A percentile compares a stretch with the other conserved stretches of the same genome.
These are phyloP conservation scores for Jordanella pulchra DNA, from an alignment of 2,797 vertebrate genomes.

Conservation along the genomic window DNA sequence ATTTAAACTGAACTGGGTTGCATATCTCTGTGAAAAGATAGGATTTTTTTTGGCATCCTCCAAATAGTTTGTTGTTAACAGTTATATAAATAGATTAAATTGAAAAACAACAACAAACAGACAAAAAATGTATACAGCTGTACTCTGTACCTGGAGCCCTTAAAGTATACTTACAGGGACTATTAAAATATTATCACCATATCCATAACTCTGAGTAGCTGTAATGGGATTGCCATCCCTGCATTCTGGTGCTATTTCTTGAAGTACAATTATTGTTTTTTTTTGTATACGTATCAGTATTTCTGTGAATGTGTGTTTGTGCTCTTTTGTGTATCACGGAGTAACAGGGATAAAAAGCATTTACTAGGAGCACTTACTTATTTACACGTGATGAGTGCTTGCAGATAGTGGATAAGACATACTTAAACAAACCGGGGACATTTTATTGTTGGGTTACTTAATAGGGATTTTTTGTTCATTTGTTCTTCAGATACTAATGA, in stretches of 20 bases:
- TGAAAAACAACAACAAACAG: no score
- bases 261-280: conserved; percentile 5
- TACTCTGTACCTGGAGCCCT: neutral
- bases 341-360: neutral
- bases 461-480: neutral
- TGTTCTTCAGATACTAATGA: neutral
- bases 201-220: conserved; percentile 16
- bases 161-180: conserved; percentile 6
- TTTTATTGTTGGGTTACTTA: neutral
- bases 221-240: conserved; percentile 16
- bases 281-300: conserved; percentile 2
- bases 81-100: neutral
- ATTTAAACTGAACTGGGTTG: neutral
- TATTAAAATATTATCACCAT: conserved; percentile 27
- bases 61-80: no score
- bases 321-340: neutral
- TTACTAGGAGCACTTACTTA: neutral
- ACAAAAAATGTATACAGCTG: neutral
- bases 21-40: neutral
- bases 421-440: neutral
- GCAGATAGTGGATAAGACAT: neutral
- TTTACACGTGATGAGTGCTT: neutral
- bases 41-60: neutral
- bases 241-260: conserved; percentile 10
- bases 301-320: conserved; percentile 2